Evolutionary conservation across 1,140 invertebrate genomes (phyloP).

Genomic region (Ganaspis sp.): DNA sequence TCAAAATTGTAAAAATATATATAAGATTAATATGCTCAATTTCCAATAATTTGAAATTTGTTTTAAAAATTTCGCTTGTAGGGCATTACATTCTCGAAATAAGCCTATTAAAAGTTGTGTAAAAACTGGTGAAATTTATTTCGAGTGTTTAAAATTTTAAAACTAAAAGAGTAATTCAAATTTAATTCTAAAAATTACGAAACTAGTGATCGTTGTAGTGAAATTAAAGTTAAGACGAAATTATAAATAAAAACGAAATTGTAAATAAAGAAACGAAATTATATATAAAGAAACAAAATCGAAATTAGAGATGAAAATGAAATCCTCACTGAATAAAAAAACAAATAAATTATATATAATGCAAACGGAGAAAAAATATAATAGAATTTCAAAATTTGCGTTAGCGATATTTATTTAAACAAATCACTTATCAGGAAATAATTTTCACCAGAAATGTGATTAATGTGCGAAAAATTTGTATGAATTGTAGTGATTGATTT

Average conservation of each 20-base stretch:
- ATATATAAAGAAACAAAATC: no score
- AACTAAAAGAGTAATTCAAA: not conserved
- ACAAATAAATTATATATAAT: no score
- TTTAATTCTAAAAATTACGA: not conserved
- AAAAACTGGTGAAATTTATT: not conserved
- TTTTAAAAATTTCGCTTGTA: constrained; percentile 1
- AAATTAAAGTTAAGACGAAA: no score
- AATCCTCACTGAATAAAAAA: no score
- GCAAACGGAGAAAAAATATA: no score
- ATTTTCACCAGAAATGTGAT: not conserved
- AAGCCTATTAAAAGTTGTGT: not conserved
- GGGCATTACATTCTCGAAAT: not conserved
- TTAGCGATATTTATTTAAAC: no score
- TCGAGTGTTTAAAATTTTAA: not conserved
- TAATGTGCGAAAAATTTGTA: constrained; percentile 1
- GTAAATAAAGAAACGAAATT: no score
- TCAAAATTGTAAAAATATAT: not conserved
- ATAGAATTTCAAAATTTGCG: no score
- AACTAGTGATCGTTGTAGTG: no score
- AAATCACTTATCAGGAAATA: not conserved
- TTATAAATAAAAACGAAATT: no score
- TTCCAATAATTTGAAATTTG: constrained; percentile 8
- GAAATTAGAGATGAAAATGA: no score
- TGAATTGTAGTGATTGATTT: not conserved
- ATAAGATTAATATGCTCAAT: not conserved